Conservation (phyloP, 2,888 invertebrate species). For the Apomyelois bistriatella region DNA sequence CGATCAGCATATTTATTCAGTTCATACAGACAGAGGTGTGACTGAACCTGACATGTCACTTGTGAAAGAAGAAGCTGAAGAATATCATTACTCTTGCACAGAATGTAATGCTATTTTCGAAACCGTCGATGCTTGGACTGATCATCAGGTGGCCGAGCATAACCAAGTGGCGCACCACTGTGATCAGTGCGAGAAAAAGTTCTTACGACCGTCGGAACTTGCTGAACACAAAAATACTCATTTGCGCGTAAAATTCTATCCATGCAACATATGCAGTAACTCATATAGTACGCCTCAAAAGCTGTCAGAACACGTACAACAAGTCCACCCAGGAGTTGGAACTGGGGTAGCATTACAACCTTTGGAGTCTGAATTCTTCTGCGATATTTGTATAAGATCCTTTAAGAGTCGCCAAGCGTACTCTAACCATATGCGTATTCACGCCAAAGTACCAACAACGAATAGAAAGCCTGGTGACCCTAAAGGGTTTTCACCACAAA, state of each 20-base stretch:
- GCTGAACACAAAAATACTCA: slow-evolving; percentile 84
- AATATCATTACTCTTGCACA: slow-evolving; percentile 80
- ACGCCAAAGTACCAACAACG: slow-evolving; percentile 72
- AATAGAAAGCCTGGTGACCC: slow-evolving; percentile 64
- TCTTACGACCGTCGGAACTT: slow-evolving; percentile 79
- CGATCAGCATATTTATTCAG: slow-evolving; percentile 80
- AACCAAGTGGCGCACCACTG: slow-evolving; percentile 78
- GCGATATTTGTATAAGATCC: slow-evolving; percentile 79
- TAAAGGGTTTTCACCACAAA: slow-evolving; percentile 64
- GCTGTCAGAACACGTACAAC: slow-evolving; percentile 77
- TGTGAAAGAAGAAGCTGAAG: slow-evolving; percentile 73
- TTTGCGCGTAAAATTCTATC: slow-evolving; percentile 83
- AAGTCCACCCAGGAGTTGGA: slow-evolving; percentile 64
- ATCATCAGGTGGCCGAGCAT: slow-evolving; percentile 79
- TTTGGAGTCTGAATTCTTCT: slow-evolving; percentile 67
- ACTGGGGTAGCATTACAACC: slow-evolving; percentile 40
- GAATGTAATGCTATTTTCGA: slow-evolving; percentile 81
- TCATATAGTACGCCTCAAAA: slow-evolving; percentile 83
- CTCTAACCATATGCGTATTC: slow-evolving; percentile 78
- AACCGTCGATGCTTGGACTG: slow-evolving; percentile 78
- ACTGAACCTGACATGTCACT: slow-evolving; percentile 67
- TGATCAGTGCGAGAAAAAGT: slow-evolving; percentile 82
- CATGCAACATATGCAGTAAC: slow-evolving; percentile 79
- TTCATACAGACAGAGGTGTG: slow-evolving; percentile 72
- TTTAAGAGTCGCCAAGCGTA: slow-evolving; percentile 80